These are phyloP conservation scores for Bubalus kerabau DNA, from an alignment of 2,113 vertebrate genomes.

Conservation along the genomic window DNA sequence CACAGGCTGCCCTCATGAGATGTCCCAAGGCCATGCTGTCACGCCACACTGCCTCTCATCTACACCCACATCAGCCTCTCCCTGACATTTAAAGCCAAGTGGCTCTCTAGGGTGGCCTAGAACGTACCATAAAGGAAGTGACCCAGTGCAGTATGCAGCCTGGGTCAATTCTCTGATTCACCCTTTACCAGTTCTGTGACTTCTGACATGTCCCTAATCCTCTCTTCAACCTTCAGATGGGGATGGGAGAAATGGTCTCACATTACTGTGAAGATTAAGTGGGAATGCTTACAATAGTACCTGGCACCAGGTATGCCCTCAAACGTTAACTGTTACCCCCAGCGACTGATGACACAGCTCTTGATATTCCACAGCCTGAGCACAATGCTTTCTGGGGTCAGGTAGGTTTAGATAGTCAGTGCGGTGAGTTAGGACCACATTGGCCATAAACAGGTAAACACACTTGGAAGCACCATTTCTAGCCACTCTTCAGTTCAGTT, in stretches of 20 bases:
- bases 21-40: neutral
- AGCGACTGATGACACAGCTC: accelerated
- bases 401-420: neutral
- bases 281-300: neutral
- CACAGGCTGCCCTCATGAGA: neutral
- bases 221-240: neutral
- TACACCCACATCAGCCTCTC: neutral
- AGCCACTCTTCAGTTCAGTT: neutral
- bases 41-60: neutral
- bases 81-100: neutral
- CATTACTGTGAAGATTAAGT: neutral
- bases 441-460: neutral
- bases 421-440: neutral
- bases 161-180: neutral
- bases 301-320: neutral
- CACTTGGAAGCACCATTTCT: neutral
- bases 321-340: neutral
- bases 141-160: neutral
- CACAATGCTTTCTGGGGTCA: neutral
- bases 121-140: neutral
- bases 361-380: neutral
- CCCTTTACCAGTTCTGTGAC: neutral
- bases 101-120: neutral
- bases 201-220: neutral
- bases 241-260: neutral